A percentile compares a stretch with the other conserved stretches of the same genome.
phyloP scores from a whole-genome alignment of 2,888 invertebrate species.

The Drosophila kuntzei region DNA sequence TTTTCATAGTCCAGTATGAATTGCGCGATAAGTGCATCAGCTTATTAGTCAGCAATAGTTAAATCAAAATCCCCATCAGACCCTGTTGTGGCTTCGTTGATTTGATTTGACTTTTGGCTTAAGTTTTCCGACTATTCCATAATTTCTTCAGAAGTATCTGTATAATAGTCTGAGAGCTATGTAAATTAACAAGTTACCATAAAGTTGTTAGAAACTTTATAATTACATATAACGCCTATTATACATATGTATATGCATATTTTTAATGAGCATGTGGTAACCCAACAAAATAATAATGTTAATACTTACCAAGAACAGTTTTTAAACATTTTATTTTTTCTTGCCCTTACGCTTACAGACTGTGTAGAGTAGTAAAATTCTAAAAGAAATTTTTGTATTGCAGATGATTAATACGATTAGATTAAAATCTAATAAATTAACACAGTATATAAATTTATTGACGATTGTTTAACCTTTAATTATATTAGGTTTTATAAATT shows the following conservation, averaged over 20 bases:
- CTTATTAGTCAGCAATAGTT: slow-evolving; percentile 49
- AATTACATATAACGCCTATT: background rate
- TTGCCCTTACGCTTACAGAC: no score
- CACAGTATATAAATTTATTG: background rate
- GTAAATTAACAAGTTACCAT: background rate
- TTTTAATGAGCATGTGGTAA: no score
- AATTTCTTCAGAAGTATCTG: background rate
- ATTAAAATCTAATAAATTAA: background rate
- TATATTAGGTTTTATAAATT: background rate
- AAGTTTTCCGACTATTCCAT: slow-evolving; percentile 49
- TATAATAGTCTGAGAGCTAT: background rate
- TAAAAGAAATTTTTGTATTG: no score
- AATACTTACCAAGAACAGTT: no score
- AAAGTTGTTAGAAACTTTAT: background rate
- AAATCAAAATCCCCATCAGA: slow-evolving; percentile 63
- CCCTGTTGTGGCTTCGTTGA: slow-evolving; percentile 52
- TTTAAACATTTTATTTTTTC: no score
- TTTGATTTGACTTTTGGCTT: slow-evolving; percentile 56
- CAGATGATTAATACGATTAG: no score
- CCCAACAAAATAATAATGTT: no score
- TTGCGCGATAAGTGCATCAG: slow-evolving; percentile 72
- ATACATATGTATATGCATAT: no score
- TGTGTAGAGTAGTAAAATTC: no score
- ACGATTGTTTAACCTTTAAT: background rate
- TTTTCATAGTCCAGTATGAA: slow-evolving; percentile 58